These are phyloP conservation scores for Siniperca undulata DNA, from an alignment of 2,797 vertebrate genomes.

Conservation along the genomic window DNA sequence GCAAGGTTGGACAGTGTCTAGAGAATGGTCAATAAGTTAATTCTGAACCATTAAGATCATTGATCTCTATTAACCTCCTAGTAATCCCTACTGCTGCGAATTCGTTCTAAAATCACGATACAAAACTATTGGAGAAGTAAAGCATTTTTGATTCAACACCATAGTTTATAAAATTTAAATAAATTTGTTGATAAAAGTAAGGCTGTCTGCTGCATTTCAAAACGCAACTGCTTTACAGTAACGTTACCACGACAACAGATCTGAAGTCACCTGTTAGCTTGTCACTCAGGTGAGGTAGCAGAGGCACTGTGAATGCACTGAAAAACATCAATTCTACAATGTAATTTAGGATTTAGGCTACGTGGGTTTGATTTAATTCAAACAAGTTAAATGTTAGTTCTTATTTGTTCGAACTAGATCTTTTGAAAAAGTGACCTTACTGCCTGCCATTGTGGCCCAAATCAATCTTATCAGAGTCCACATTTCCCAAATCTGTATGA, in stretches of 20 bases:
- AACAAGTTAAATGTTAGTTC: not conserved
- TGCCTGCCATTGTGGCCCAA: not conserved
- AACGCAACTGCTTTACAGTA: too few species aligned
- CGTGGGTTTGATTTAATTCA: not conserved
- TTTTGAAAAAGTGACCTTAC: not conserved
- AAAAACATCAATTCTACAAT: not conserved
- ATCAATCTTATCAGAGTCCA: not conserved
- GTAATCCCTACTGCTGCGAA: too few species aligned
- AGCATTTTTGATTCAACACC: too few species aligned
- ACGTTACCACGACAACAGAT: not conserved
- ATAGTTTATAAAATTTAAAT: too few species aligned
- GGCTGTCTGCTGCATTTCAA: too few species aligned
- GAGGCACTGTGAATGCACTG: not conserved
- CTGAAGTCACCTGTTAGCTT: not conserved
- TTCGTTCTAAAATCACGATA: too few species aligned
- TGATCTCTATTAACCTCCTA: not conserved
- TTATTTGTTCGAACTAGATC: not conserved
- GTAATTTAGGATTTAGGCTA: not conserved
- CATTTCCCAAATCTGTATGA: not conserved
- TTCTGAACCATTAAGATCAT: not conserved
- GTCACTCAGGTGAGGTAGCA: not conserved
- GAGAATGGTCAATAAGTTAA: not conserved
- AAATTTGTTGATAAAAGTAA: too few species aligned
- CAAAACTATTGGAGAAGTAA: too few species aligned
- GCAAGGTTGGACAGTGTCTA: not conserved